These are phyloP conservation scores for Dicyrtomina minuta DNA, from an alignment of 2,888 invertebrate species.

Conservation along the genomic window DNA sequence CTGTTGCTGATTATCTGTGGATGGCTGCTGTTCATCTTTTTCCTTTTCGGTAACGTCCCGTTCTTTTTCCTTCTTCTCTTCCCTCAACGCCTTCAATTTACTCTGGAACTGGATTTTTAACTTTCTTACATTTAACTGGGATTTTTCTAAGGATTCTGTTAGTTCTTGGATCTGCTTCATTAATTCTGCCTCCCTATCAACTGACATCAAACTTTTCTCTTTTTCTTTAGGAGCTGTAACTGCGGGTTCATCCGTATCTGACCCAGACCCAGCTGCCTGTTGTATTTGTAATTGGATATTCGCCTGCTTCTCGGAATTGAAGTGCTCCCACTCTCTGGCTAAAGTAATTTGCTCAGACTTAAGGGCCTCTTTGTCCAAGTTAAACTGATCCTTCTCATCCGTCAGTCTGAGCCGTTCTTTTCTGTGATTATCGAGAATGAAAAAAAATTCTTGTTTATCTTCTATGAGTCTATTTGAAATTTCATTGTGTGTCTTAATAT, in stretches of 20 bases:
- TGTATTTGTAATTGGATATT: no score
- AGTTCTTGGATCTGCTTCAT: constrained; percentile 55
- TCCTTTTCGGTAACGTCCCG: no score
- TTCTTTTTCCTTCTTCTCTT: constrained; percentile 9
- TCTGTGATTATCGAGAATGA: no score
- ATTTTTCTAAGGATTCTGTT: constrained; percentile 67
- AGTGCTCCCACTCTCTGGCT: no score
- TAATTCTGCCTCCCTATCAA: neutral
- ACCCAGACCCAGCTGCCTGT: no score
- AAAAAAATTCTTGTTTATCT: no score
- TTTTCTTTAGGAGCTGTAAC: neutral
- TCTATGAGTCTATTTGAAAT: no score
- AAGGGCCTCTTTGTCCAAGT: neutral
- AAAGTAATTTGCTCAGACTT: constrained; percentile 1
- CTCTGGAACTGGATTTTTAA: constrained; percentile 64
- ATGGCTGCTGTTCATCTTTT: no score
- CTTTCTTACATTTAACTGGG: constrained; percentile 68
- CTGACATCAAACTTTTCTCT: neutral
- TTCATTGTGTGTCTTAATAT: no score
- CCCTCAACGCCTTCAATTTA: constrained; percentile 38
- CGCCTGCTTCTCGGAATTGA: no score
- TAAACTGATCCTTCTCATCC: neutral
- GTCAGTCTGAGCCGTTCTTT: constrained; percentile 12
- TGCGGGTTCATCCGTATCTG: no score
- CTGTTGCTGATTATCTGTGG: no score